Percentiles rank a stretch among this genome's conserved stretches.
Evolutionary conservation across 1,140 invertebrate genomes (phyloP).

Genomic region (Aradophagus sp.): DNA sequence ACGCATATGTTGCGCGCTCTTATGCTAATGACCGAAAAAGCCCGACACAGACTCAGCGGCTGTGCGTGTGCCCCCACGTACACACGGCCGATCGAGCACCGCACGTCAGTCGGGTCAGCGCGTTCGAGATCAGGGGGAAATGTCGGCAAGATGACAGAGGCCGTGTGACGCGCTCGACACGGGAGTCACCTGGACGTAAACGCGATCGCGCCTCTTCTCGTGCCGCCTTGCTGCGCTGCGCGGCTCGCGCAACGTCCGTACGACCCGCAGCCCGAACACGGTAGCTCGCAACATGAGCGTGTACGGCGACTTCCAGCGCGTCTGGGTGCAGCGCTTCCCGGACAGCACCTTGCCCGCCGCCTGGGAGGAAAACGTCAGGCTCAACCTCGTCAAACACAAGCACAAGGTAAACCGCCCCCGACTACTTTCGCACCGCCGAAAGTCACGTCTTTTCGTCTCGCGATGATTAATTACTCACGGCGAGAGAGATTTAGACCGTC

Average conservation of each 20-base stretch:
- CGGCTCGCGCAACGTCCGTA: too few species aligned
- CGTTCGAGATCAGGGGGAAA: conserved; percentile 30
- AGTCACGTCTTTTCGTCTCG: too few species aligned
- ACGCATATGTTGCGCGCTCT: conserved; percentile 36
- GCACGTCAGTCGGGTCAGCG: conserved; percentile 42
- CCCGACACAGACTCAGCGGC: conserved; percentile 12
- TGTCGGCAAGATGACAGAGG: conserved; percentile 56
- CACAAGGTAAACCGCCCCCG: conserved; percentile 81
- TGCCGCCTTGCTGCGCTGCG: not conserved
- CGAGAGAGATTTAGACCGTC: too few species aligned
- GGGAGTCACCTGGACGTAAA: conserved; percentile 13
- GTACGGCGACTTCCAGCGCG: conserved; percentile 89
- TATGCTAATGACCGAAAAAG: conserved; percentile 53
- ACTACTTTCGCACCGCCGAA: too few species aligned
- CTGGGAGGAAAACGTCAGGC: conserved; percentile 92
- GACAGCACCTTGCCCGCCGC: conserved; percentile 89
- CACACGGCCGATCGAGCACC: conserved; percentile 19
- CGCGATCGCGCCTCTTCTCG: conserved; percentile 2
- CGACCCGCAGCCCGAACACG: too few species aligned
- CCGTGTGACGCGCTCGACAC: conserved; percentile 37
- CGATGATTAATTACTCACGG: too few species aligned
- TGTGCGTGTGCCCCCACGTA: conserved; percentile 26
- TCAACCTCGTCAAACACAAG: conserved; percentile 90
- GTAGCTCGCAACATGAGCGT: conserved; percentile 81
- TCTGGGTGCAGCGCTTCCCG: conserved; percentile 91